These are phyloP conservation scores for Drosophila leonis DNA, from an alignment of 2,888 invertebrate species.

Conservation along the genomic window DNA sequence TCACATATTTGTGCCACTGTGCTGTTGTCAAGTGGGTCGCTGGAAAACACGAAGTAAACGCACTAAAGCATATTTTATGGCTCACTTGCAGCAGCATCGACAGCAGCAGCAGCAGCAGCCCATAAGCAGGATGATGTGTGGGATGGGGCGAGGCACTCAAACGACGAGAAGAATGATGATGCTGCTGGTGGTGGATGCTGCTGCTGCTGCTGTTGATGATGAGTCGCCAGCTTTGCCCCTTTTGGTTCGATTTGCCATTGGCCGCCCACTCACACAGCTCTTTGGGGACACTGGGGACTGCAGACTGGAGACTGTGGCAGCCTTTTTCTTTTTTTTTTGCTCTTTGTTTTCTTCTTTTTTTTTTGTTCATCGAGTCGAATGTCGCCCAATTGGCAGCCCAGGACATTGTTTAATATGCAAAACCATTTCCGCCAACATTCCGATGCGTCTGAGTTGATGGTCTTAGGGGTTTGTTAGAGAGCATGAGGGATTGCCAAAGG, in stretches of 20 bases:
- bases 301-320: slow-evolving; percentile 24
- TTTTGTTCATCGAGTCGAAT: slow-evolving; percentile 43
- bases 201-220: slow-evolving; percentile 62
- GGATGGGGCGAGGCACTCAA: slow-evolving; percentile 6
- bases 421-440: slow-evolving; percentile 77
- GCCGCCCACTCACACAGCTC: slow-evolving; percentile 34
- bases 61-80: slow-evolving; percentile 77
- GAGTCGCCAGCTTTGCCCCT: slow-evolving; percentile 40
- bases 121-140: slow-evolving; percentile 6
- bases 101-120: not conserved
- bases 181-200: slow-evolving; percentile 13
- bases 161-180: slow-evolving; percentile 52
- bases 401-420: slow-evolving; percentile 82
- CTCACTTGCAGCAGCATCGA: slow-evolving; percentile 64
- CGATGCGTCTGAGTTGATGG: slow-evolving; percentile 48
- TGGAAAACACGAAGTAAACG: slow-evolving; percentile 48
- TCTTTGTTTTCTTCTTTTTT: slow-evolving; percentile 2
- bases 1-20: slow-evolving; percentile 41
- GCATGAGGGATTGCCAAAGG: slow-evolving; percentile 55
- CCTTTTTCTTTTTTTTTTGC: slow-evolving; percentile 19
- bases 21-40: slow-evolving; percentile 17
- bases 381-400: slow-evolving; percentile 76
- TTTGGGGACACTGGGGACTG: slow-evolving; percentile 25
- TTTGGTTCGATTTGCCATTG: slow-evolving; percentile 49
- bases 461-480: slow-evolving; percentile 24